phyloP scores from a whole-genome alignment of 2,797 vertebrate species.

The Otus scops region DNA sequence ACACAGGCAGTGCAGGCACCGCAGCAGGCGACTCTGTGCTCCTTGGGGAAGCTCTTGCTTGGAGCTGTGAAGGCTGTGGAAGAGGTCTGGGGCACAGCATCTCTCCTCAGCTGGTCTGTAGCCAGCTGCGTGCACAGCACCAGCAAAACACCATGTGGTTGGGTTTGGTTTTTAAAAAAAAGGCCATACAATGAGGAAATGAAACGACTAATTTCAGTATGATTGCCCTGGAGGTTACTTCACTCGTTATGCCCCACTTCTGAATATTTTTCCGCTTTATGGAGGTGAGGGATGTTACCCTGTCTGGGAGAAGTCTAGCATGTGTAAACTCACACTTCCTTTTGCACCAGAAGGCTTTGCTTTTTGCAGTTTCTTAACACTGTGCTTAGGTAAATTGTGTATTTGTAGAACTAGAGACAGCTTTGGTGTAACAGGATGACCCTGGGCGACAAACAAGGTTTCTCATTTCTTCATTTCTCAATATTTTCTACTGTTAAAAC shows the following conservation, averaged over 20 bases:
- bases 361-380: not conserved
- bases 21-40: not conserved
- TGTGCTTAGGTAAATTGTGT: not conserved
- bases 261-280: not conserved
- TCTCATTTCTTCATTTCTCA: not conserved
- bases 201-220: not conserved
- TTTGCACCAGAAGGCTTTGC: not conserved
- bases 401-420: not conserved
- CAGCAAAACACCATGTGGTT: rapidly evolving
- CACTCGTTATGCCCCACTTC: not conserved
- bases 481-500: not conserved
- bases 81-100: not conserved
- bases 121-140: not conserved
- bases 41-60: not conserved
- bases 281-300: not conserved
- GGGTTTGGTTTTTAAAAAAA: not conserved
- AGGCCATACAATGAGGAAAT: not conserved
- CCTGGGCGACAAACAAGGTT: not conserved
- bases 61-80: not conserved
- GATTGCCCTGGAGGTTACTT: not conserved
- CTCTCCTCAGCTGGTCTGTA: rapidly evolving
- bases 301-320: not conserved
- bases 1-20: rapidly evolving
- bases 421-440: not conserved
- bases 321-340: not conserved